Evolutionary conservation across 2,113 vertebrate genomes (phyloP).

Genomic region (Oncorhynchus clarkii): DNA sequence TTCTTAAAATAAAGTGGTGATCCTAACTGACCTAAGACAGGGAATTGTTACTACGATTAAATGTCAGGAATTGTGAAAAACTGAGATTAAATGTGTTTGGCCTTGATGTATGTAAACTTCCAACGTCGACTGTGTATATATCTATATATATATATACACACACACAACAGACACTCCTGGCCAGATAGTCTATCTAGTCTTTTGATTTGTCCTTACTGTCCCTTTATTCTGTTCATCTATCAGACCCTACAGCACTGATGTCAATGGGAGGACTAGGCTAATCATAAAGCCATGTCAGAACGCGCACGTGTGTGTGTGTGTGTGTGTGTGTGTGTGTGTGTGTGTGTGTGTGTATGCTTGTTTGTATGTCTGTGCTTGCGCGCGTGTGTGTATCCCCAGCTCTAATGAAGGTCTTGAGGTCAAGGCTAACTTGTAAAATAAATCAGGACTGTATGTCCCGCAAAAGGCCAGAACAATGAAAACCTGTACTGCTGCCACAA

Average conservation of each 20-base stretch:
- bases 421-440: slow-evolving; percentile 43
- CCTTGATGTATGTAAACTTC: too few species aligned
- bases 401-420: slow-evolving; percentile 28
- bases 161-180: slow-evolving; percentile 13
- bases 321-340: background rate
- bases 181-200: background rate
- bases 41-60: too few species aligned
- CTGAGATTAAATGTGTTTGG: too few species aligned
- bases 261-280: background rate
- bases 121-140: too few species aligned
- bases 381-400: background rate
- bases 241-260: slow-evolving; percentile 12
- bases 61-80: too few species aligned
- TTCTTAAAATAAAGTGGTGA: too few species aligned
- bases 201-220: slow-evolving; percentile 26
- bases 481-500: slow-evolving; percentile 3
- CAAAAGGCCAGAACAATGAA: slow-evolving; percentile 20
- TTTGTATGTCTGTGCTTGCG: background rate
- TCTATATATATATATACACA: background rate
- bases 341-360: background rate
- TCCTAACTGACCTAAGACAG: too few species aligned
- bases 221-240: slow-evolving; percentile 38
- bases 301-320: too few species aligned
- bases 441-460: slow-evolving; percentile 33
- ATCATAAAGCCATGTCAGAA: background rate